phyloP scores from a whole-genome alignment of 1,140 invertebrate genomes.

The Aradophagus sp. region DNA sequence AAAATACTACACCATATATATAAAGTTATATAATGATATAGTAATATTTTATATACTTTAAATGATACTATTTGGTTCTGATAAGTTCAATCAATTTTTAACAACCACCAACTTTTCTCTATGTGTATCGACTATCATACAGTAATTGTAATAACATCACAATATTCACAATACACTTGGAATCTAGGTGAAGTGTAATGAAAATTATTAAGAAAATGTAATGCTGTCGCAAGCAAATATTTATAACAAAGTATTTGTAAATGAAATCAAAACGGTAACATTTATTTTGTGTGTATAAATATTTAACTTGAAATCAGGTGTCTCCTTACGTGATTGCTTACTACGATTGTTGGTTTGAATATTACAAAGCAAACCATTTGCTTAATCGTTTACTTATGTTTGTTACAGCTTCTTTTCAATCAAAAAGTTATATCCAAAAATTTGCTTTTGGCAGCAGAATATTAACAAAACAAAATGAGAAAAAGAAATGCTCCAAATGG shows the following conservation, averaged over 20 bases:
- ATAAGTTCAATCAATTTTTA: too few species aligned
- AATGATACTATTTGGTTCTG: too few species aligned
- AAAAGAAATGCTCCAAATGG: conserved; percentile 48
- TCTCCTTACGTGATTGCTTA: conserved; percentile 9
- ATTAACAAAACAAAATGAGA: conserved; percentile 4
- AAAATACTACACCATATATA: too few species aligned
- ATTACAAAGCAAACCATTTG: neutral
- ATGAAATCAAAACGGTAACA: conserved; percentile 28
- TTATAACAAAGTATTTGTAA: conserved; percentile 1
- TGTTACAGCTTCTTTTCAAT: neutral
- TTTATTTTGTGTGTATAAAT: conserved; percentile 21
- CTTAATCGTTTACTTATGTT: neutral
- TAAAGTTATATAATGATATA: too few species aligned
- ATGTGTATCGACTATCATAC: neutral
- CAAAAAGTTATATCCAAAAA: conserved; percentile 3
- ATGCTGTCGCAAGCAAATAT: conserved; percentile 43
- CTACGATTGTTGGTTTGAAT: conserved; percentile 7
- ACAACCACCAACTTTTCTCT: too few species aligned
- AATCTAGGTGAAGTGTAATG: conserved; percentile 37
- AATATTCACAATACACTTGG: conserved; percentile 30
- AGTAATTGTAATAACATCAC: conserved; percentile 39
- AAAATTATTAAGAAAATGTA: conserved; percentile 15
- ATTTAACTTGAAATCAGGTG: conserved; percentile 18
- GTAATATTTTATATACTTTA: too few species aligned
- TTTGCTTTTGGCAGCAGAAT: conserved; percentile 48